Base-by-base conservation (phyloP, 2,888 invertebrate species). In the Drosophila histrio region DNA sequence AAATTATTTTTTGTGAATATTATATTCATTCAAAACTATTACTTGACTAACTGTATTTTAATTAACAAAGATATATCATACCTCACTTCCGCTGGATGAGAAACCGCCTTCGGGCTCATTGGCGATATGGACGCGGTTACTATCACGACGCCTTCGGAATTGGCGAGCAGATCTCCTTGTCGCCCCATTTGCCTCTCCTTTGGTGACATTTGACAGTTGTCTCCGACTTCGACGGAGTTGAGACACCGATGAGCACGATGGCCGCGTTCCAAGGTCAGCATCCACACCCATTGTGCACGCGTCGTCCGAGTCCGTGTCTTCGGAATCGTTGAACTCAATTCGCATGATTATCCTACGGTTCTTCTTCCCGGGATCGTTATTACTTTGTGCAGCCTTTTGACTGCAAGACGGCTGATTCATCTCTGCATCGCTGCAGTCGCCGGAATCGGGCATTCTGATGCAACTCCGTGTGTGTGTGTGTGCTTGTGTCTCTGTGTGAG, bases 341-440 rank as follows among this genome's bases (percentile, higher is more conserved):
- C 90, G 89, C 91, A 91, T 92, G 2, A 91, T 90, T 68, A 91
- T 90, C 56, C 90, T 91, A 47, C 91, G 89, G 58, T 89, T 91
- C 61, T 80, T 86, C 21, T 72, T 87, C 17, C 79, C 79, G 13
- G 59, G 61, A 17, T 70, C 79, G 4, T 21, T 38, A 22, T 3
- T 13, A 2, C 19, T 11, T 32, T 38, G 49, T 34, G 17, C 30
- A 36, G 60, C 21, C 22, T 73, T 79, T 41, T 59, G 65, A 62
- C 87, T 80, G 68, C 84, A 70, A 52, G 81, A 67, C 65, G 86
- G 89, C 54, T 88, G 84, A 84, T 79, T 88, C 77, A 88, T 79
- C 58, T 74, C 74, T 78, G 72, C 75, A 64, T 78, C 69, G 39
- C 75, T 82, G 70, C 81, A 76, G 54, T 78, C 80, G 63, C 79